Evolutionary conservation across 2,888 invertebrate genomes (phyloP).

Genomic region (Sarcophaga variegata): DNA sequence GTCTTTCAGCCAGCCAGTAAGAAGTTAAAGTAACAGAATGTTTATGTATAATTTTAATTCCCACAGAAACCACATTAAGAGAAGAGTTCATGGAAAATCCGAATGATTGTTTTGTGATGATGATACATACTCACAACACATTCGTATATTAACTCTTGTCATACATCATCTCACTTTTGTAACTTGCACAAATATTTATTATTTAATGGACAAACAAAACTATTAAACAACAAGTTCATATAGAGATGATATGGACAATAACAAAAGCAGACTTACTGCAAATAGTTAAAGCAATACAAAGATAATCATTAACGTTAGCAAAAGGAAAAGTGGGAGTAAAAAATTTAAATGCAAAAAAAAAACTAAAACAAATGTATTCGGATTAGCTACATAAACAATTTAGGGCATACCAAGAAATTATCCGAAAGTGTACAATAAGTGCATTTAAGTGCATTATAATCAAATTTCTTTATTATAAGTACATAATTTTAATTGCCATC

Average conservation of each 20-base stretch:
- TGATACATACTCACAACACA: conserved; percentile 25
- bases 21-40: not conserved
- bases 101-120: conserved; percentile 8
- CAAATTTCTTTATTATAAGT: no score
- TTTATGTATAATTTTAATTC: conserved; percentile 34
- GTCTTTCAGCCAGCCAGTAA: not conserved
- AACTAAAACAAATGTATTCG: no score
- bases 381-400: no score
- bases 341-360: no score
- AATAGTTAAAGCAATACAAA: not conserved
- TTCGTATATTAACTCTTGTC: not conserved
- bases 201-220: not conserved
- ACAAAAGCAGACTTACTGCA: not conserved
- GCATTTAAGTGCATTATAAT: no score
- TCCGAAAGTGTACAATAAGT: no score
- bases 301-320: not conserved
- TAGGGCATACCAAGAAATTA: no score
- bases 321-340: no score
- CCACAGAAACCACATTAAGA: conserved; percentile 26
- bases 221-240: not conserved
- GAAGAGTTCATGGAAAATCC: conserved; percentile 53
- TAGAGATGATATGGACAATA: not conserved
- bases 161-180: not conserved
- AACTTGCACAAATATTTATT: not conserved
- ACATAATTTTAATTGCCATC: no score